Evolutionary conservation across 2,797 vertebrate species (phyloP).

Genomic region (Otolemur crassicaudatus): DNA sequence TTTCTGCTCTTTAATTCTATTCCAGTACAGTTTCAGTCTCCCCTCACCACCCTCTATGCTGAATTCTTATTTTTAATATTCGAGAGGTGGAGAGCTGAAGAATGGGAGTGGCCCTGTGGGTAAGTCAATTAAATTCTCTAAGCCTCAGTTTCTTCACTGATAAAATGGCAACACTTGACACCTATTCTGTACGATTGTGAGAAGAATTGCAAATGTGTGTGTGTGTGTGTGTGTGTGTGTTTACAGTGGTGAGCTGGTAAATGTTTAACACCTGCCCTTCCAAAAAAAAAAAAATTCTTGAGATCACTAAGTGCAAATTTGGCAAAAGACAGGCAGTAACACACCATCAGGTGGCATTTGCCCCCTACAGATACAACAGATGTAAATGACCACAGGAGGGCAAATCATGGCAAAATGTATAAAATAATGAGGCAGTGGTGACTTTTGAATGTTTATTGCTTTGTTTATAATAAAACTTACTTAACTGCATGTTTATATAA

Average conservation of each 20-base stretch:
- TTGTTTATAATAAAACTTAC: conserved; percentile 12
- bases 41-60: neutral
- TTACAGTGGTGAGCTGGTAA: neutral
- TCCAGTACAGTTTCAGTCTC: neutral
- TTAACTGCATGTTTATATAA: conserved; percentile 3
- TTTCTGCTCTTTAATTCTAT: neutral
- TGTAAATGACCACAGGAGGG: neutral
- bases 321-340: neutral
- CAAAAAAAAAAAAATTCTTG: neutral
- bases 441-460: neutral
- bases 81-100: neutral
- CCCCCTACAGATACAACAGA: neutral
- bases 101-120: neutral
- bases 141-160: conserved; percentile 2
- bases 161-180: neutral
- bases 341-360: neutral
- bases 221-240: too few relatives aligned
- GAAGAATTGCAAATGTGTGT: neutral
- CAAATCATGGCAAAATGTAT: neutral
- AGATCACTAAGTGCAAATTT: neutral
- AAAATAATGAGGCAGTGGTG: neutral
- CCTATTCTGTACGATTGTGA: neutral
- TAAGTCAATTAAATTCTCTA: neutral
- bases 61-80: neutral
- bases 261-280: neutral